Evolutionary conservation across 2,888 invertebrate species (phyloP), one percentile per base, ranked within the genome.

Genomic region (Euspilapteryx auroguttella): DNA sequence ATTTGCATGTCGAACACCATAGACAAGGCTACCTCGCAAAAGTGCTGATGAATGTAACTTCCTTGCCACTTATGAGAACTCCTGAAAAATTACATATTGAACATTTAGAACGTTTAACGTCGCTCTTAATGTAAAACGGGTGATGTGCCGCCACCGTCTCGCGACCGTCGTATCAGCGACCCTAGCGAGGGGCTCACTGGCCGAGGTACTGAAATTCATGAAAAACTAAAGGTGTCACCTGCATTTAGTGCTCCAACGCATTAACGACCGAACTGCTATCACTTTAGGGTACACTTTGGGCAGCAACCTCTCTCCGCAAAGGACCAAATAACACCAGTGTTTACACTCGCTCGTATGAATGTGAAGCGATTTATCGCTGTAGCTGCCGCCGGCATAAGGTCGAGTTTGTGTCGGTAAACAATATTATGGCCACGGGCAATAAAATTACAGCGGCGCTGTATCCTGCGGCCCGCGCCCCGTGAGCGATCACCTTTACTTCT

Each of bases 361-460:
- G 48, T 40, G 48, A 44, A 52, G 40, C 51, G 44, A 66, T 53
- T 59, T 57, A 49, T 49, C 45, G 41, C 46, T 56, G 48, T 59
- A 41, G 32, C 28, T 33, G 42, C 46, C 43, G n/a, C n/a, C 37
- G 54, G 38, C 38, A 49, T 55, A 71, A 56, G 62, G 56, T 47
- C 48, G 49, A 51, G 50, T 63, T 64, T 63, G 44, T 52, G 44
- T 48, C 55, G 55, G 41, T 40, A 29, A 34, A 34, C 29, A 23
- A 31, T 34, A 37, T 41, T 42, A 44, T 49, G 51, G 54, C 54
- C 55, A 57, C n/a, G n/a, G 55, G 59, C 65, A 63, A 57, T 62
- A 64, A 66, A 64, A 64, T 64, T 59, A 65, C 55, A 52, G 53
- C 47, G n/a, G n/a, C 51, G 48, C 52, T 61, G 64, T 63, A 59